Percentiles rank a stretch among this genome's conserved stretches.
Conservation (phyloP, 2,797 vertebrate species). For the Molossus molossus region DNA sequence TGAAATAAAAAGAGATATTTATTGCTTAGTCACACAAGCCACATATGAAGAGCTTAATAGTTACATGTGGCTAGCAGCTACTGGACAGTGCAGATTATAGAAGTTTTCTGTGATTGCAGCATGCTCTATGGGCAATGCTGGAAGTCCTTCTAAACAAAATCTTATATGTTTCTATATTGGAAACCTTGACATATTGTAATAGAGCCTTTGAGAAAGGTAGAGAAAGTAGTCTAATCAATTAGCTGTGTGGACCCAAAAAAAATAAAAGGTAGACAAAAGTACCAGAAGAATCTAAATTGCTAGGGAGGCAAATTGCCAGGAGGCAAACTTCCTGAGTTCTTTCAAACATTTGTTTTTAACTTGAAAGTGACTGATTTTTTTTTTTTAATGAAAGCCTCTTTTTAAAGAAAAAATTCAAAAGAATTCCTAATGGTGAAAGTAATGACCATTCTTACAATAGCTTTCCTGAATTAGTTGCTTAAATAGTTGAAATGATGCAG, state of each 20-base stretch:
- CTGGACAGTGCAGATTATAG: not conserved
- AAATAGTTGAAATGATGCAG: not conserved
- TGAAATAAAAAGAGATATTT: conserved; percentile 19
- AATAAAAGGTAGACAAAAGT: not conserved
- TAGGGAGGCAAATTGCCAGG: not conserved
- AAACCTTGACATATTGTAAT: conserved; percentile 28
- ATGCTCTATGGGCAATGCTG: not conserved
- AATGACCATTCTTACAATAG: not conserved
- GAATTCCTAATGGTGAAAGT: not conserved
- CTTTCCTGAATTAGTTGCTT: conserved; percentile 25
- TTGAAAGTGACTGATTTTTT: conserved; percentile 33
- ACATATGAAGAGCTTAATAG: not conserved
- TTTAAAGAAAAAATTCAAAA: conserved; percentile 53
- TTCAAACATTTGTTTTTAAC: conserved; percentile 60
- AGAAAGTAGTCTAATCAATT: not conserved
- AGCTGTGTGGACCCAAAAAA: not conserved
- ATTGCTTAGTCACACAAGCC: not conserved
- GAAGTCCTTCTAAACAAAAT: conserved; percentile 10
- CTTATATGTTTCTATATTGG: not conserved
- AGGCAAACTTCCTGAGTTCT: not conserved
- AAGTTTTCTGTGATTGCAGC: not conserved
- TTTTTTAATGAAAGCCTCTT: not conserved
- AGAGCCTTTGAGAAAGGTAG: not conserved
- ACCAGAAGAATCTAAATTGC: conserved; percentile 32
- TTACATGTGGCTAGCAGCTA: not conserved